Base-by-base conservation (phyloP, 2,888 invertebrate species). In the Balanococcus diminutus region DNA sequence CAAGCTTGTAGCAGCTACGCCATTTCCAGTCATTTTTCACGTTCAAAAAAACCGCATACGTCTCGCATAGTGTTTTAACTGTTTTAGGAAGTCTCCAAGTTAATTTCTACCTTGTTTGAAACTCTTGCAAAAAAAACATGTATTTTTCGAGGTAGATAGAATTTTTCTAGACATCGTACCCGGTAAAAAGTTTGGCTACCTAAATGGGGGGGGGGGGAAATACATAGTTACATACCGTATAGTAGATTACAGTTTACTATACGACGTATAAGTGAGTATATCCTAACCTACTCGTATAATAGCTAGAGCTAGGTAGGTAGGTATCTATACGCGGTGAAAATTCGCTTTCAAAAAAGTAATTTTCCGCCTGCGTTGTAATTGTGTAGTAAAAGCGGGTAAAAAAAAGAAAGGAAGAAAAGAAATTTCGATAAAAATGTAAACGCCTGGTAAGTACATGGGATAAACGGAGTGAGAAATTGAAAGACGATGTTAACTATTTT, bases 401-500 rank as follows among this genome's bases (percentile, higher is more conserved):
- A 56, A 56, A 56, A 56, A 22, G 56, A 5, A 22, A 56, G 22
- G 22, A 56, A 56, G 22, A 22, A 2, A 56, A 11, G 22, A 56
- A 56, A 56, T 56, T 56, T 56, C 56, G 56, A 56, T 56, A 56
- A 56, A 56, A 56, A 56, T 56, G 22, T 56, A 56, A 56, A 56
- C 19, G 56, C 56, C 9, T 22, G 42, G 19, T 56, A n/a, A n/a
- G n/a, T n/a, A 22, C 2, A 56, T 56, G 56, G 6, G 56, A 56
- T 56, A 56, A 56, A 56, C 56, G 56, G 56, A 56, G 56, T 56
- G 56, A 56, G 22, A 56, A 56, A 56, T 56, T 56, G 56, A 56
- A 56, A 56, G 56, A 56, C 56, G 56, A 56, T 56, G 56, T 42
- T 56, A 56, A n/a, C n/a, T 56, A 56, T 42, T 56, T 22, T 22